Evolutionary conservation across 1,140 invertebrate genomes (phyloP).

Genomic region (Ooceraea biroi): DNA sequence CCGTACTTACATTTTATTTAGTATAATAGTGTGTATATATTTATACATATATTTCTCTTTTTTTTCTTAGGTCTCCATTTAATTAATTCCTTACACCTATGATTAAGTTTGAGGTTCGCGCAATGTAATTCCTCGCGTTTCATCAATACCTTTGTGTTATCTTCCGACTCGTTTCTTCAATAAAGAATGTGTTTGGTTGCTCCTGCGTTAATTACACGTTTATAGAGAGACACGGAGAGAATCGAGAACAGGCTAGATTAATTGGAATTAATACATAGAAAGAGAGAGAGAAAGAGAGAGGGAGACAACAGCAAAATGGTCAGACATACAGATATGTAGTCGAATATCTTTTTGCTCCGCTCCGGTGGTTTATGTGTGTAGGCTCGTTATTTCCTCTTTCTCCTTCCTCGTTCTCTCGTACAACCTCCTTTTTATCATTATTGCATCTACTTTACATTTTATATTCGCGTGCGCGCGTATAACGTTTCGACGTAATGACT

Average conservation of each 20-base stretch:
- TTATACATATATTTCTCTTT: slow-evolving; percentile 59
- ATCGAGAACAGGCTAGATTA: slow-evolving; percentile 81
- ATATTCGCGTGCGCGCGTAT: not conserved
- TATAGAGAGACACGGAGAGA: slow-evolving; percentile 84
- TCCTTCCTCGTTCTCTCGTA: slow-evolving; percentile 61
- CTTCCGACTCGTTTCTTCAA: slow-evolving; percentile 54
- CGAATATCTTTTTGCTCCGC: slow-evolving; percentile 67
- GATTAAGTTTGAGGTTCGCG: slow-evolving; percentile 51
- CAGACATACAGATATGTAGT: slow-evolving; percentile 84
- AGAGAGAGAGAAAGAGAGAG: not conserved
- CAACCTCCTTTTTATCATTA: slow-evolving; percentile 39
- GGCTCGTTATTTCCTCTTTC: slow-evolving; percentile 46
- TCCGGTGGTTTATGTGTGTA: slow-evolving; percentile 53
- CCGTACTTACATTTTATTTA: slow-evolving; percentile 48
- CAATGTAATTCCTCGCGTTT: slow-evolving; percentile 50
- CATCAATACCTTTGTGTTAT: slow-evolving; percentile 39
- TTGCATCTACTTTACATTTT: slow-evolving; percentile 46
- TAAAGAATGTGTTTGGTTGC: slow-evolving; percentile 11
- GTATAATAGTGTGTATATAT: slow-evolving; percentile 36
- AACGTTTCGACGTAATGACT: slow-evolving; percentile 36
- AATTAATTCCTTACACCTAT: slow-evolving; percentile 73
- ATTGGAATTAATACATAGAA: slow-evolving; percentile 80
- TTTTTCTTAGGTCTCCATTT: slow-evolving; percentile 61
- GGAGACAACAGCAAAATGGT: slow-evolving; percentile 77
- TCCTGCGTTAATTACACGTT: slow-evolving; percentile 75